These are phyloP conservation scores for Cephus runcator DNA, from an alignment of 2,888 invertebrate species.

Conservation along the genomic window DNA sequence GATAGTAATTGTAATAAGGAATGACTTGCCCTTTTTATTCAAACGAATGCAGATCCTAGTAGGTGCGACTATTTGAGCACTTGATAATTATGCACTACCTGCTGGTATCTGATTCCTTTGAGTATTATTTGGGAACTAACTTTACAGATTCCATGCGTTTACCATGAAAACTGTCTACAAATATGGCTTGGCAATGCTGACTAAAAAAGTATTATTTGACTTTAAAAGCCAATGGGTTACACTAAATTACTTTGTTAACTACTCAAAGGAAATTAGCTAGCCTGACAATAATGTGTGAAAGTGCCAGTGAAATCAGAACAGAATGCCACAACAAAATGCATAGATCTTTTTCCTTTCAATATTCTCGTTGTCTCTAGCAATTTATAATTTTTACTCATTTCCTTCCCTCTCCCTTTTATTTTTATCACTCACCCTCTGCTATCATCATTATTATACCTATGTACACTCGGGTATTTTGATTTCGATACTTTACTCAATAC, in stretches of 20 bases:
- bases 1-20: neutral
- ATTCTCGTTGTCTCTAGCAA: neutral
- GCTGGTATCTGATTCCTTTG: neutral
- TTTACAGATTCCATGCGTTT: neutral
- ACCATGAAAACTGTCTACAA: neutral
- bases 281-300: neutral
- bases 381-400: neutral
- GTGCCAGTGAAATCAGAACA: neutral
- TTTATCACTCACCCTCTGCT: neutral
- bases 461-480: neutral
- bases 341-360: neutral
- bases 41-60: neutral
- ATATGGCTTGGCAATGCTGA: neutral
- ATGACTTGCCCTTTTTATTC: neutral
- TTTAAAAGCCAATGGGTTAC: neutral
- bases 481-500: constrained; percentile 80
- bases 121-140: neutral
- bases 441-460: neutral
- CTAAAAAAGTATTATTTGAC: neutral
- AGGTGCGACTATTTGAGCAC: neutral
- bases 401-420: neutral
- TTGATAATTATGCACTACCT: neutral
- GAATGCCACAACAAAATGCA: neutral
- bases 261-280: neutral
- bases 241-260: neutral